Conservation (phyloP, 2,797 vertebrate species). For the Cossypha heuglini region DNA sequence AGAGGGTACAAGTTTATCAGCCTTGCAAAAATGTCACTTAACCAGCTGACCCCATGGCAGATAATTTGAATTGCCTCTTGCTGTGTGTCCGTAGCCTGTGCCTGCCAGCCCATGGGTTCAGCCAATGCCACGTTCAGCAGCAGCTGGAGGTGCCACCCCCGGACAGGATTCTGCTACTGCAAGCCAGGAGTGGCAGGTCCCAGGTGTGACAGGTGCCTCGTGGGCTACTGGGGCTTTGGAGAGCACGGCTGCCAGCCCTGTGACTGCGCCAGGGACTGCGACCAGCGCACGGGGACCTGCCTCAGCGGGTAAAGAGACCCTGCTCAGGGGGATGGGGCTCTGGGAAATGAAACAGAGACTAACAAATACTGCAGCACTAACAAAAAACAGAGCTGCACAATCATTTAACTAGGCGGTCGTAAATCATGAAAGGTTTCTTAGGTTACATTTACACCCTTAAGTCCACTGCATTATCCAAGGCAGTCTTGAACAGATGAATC, state of each 20-base stretch:
- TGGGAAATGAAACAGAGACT: not conserved
- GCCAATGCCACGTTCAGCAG: slow-evolving; percentile 58
- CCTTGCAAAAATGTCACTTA: not conserved
- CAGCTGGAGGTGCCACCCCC: slow-evolving; percentile 82
- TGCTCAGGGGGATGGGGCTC: not conserved
- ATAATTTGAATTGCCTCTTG: not conserved
- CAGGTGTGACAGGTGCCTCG: slow-evolving; percentile 80
- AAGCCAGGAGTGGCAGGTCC: slow-evolving; percentile 82
- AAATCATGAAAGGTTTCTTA: not conserved
- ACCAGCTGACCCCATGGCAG: not conserved
- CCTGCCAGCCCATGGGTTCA: slow-evolving; percentile 83
- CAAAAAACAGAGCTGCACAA: not conserved
- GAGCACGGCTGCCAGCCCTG: slow-evolving; percentile 82
- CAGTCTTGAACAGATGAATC: not conserved
- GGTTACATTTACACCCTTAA: not conserved
- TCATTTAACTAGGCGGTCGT: not conserved
- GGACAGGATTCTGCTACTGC: slow-evolving; percentile 87
- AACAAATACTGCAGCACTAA: not conserved
- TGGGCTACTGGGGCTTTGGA: slow-evolving; percentile 87
- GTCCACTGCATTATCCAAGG: not conserved
- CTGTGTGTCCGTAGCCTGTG: slow-evolving; percentile 75
- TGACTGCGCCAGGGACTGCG: slow-evolving; percentile 80
- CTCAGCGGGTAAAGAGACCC: slow-evolving; percentile 71
- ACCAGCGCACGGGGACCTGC: slow-evolving; percentile 81
- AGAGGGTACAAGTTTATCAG: not conserved